A percentile compares a stretch with the other conserved stretches of the same genome.
Evolutionary conservation across 2,113 vertebrate genomes (phyloP).

Genomic region (Fregetta grallaria): DNA sequence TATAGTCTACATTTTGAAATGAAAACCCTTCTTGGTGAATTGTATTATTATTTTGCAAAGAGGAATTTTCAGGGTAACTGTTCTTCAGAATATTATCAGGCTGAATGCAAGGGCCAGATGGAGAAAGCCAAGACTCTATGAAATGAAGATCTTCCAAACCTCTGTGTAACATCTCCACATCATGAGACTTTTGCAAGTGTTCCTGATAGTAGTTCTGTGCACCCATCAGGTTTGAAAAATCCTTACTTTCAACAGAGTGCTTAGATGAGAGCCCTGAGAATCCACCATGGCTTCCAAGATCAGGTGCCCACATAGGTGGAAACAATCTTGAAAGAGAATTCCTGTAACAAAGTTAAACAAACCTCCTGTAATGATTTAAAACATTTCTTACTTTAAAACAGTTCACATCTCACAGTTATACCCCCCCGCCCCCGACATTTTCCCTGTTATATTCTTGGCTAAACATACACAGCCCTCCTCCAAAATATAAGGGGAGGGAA

Average conservation of each 20-base stretch:
- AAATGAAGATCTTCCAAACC: conserved; percentile 55
- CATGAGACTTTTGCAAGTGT: neutral
- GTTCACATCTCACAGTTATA: accelerated
- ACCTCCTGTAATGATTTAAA: neutral
- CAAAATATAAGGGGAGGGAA: neutral
- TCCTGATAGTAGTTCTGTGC: neutral
- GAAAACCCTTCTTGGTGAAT: neutral
- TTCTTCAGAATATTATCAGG: neutral
- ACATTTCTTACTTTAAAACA: neutral
- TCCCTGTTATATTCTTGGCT: accelerated
- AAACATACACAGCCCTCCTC: neutral
- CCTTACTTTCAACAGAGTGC: neutral
- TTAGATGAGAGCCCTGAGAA: conserved; percentile 17
- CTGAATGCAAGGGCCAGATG: neutral
- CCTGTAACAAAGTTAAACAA: conserved; percentile 39
- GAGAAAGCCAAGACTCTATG: conserved; percentile 49
- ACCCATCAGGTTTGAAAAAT: neutral
- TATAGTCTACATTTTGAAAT: neutral
- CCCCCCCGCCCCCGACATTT: accelerated
- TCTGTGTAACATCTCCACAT: conserved; percentile 43
- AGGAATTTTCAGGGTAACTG: neutral
- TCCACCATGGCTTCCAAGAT: neutral
- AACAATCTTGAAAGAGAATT: conserved; percentile 67
- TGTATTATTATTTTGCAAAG: neutral
- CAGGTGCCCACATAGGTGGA: conserved; percentile 56